Base-by-base conservation (phyloP, 2,113 vertebrate genomes). In the Pluvianellus socialis region DNA sequence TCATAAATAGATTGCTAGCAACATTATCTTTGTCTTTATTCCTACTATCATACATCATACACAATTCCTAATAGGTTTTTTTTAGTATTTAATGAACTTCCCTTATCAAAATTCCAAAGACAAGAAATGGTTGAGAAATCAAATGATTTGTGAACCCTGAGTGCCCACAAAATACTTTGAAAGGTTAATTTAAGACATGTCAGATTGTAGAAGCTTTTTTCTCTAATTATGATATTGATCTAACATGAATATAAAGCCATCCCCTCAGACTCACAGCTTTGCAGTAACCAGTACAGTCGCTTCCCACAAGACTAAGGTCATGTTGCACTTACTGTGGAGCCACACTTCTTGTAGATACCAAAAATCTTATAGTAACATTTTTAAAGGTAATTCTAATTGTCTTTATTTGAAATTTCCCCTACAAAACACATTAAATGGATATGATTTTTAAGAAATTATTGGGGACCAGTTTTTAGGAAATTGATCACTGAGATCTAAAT, bases 91-190 rank as follows among this genome's bases (percentile, higher is more conserved):
- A 76, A 92, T 68, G 38, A 82, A 87, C 13, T 75, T 89, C 13
- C 42, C 68, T 58, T 92, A 94, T 63, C 70, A 87, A 82, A 97
- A 95, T 85, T 95, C 53, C 35, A 81, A 79, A 93, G 40, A 77
- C 65, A 84, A 86, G 26, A 94, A 92, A 79, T 27, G 19, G 22
- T 8, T 86, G 38, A 91, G 71, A 94, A 94, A 94, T 22, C 35
- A 94, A 85, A 88, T 55, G 0, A 76, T 52, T 76, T 89, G 44
- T 66, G 49, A 94, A 79, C 22, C 10, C 30, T 2, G 11, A 55
- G 14, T 9, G 3, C 21, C 38, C 42, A 73, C 38, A 95, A 86
- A 87, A 88, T 23, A 67, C 12, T 88, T 55, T 73, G 66, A 90
- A 94, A 92, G 50, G 65, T 83, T 86, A 95, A 95, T 90, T 90